Percentiles rank a stretch among this genome's conserved stretches.
Conservation (phyloP, 2,888 invertebrate species). For the Therioaphis trifolii region DNA sequence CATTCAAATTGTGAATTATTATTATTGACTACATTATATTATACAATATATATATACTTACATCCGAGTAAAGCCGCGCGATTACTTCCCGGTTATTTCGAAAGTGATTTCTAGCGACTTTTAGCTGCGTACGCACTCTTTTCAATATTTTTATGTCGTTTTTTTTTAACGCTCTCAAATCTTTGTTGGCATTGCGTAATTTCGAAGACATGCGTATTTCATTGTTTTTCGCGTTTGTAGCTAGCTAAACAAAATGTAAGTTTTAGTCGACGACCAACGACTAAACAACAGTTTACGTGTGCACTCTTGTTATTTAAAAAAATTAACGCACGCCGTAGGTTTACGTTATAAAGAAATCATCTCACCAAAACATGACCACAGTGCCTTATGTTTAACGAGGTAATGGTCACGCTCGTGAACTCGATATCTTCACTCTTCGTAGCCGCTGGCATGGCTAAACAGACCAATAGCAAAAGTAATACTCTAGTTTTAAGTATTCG, state of each 20-base stretch:
- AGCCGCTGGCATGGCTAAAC: constrained; percentile 31
- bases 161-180: background rate
- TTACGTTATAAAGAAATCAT: background rate
- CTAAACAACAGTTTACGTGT: too few relatives aligned
- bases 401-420: constrained; percentile 1
- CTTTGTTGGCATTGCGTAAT: background rate
- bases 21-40: too few relatives aligned
- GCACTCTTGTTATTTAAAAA: too few relatives aligned
- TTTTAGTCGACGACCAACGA: too few relatives aligned
- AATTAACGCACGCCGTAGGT: background rate
- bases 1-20: background rate
- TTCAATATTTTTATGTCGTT: constrained; percentile 23
- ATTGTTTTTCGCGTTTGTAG: background rate
- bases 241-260: constrained; percentile 26
- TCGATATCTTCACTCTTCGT: constrained; percentile 2
- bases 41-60: too few relatives aligned
- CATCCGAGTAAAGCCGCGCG: constrained; percentile 1
- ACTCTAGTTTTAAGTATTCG: constrained; percentile 54
- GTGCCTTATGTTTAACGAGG: constrained; percentile 22
- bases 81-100: background rate
- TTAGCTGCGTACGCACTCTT: constrained; percentile 30
- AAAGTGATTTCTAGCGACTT: constrained; percentile 36
- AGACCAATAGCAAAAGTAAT: constrained; percentile 40
- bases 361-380: constrained; percentile 40
- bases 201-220: background rate